Percentiles rank a stretch among this genome's conserved stretches.
phyloP scores from a whole-genome alignment of 2,888 invertebrate species.

The Acanthococcus lagerstroemiae region DNA sequence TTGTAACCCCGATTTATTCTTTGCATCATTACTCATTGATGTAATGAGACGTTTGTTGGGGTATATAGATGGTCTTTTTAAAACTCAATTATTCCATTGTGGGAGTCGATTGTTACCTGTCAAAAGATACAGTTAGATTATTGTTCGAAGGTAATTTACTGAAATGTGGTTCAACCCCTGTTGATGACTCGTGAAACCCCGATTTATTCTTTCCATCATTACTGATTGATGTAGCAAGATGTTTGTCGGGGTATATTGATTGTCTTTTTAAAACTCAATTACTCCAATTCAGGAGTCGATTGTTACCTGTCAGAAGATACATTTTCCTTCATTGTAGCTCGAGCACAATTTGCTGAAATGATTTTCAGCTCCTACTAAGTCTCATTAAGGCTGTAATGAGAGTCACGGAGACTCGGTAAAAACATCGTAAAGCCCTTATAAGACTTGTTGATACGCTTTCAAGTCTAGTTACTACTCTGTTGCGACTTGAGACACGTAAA shows the following conservation, averaged over 20 bases:
- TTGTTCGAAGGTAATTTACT: not conserved
- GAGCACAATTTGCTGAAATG: no score
- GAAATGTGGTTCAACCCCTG: no score
- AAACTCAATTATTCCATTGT: not conserved
- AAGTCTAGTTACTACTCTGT: no score
- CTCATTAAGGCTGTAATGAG: no score
- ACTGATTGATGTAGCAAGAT: not conserved
- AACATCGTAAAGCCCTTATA: no score
- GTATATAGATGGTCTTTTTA: not conserved
- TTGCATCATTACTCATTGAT: not conserved
- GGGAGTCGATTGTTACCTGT: conserved; percentile 6
- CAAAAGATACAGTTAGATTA: conserved; percentile 1
- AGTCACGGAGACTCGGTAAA: no score
- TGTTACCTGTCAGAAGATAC: not conserved
- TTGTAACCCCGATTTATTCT: conserved; percentile 5
- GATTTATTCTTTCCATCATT: not conserved
- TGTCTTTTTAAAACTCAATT: not conserved
- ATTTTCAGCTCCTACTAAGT: no score
- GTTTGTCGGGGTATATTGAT: not conserved
- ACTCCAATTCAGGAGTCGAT: not conserved
- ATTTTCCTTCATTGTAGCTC: no score
- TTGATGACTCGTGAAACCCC: not conserved
- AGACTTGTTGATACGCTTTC: no score
- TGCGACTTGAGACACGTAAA: no score
- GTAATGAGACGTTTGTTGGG: not conserved